phyloP scores from a whole-genome alignment of 1,140 invertebrate species.

The Dendroctonus valens region DNA sequence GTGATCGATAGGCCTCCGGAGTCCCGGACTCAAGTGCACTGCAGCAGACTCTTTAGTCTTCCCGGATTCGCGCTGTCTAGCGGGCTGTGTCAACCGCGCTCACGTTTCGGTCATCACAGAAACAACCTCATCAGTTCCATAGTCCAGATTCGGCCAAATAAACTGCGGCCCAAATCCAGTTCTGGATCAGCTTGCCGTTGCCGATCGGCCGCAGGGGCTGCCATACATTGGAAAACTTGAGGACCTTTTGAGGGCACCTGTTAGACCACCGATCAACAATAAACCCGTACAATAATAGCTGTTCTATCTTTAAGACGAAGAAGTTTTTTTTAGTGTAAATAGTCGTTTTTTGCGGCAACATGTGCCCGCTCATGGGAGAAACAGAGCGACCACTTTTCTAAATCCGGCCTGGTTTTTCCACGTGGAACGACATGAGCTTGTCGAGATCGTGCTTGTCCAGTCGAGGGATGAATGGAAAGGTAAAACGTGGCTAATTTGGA shows the following conservation, averaged over 20 bases:
- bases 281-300: slow-evolving; percentile 29
- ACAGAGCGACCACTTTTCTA: too few species aligned
- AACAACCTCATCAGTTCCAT: too few species aligned
- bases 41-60: slow-evolving; percentile 40
- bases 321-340: too few species aligned
- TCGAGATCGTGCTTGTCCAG: slow-evolving; percentile 41
- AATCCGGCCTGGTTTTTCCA: too few species aligned
- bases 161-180: too few species aligned
- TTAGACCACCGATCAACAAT: slow-evolving; percentile 30
- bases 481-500: slow-evolving; percentile 11
- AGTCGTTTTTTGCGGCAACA: too few species aligned
- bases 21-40: slow-evolving; percentile 43
- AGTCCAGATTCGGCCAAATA: too few species aligned
- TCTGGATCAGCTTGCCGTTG: too few species aligned
- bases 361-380: too few species aligned
- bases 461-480: slow-evolving; percentile 44
- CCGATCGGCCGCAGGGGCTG: not conserved
- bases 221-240: not conserved
- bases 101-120: too few species aligned
- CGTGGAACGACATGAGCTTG: slow-evolving; percentile 39
- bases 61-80: slow-evolving; percentile 37
- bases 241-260: slow-evolving; percentile 16
- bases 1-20: slow-evolving; percentile 43
- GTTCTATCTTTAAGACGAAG: not conserved
- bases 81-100: slow-evolving; percentile 14